These are phyloP conservation scores for Nansenia antarctica DNA, from an alignment of 2,113 vertebrate genomes.

Conservation along the genomic window DNA sequence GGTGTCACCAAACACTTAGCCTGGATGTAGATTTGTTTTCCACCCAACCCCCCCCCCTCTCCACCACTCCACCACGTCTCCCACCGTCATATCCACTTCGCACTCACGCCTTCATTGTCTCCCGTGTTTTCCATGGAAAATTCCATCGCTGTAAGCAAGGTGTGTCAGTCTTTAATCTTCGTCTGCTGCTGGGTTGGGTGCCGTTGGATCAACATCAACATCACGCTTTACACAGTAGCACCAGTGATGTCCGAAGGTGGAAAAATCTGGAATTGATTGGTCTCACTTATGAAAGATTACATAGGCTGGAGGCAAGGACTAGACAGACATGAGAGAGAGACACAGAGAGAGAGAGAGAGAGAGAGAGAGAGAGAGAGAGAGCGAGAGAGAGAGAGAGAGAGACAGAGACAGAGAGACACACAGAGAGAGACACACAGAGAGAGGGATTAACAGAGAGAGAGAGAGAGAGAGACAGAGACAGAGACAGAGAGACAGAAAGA, in stretches of 20 bases:
- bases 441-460: conserved; percentile 6
- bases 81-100: background rate
- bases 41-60: background rate
- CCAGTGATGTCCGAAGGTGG: background rate
- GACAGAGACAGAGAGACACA: conserved; percentile 30
- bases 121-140: too few relatives aligned
- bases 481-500: conserved; percentile 13
- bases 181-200: background rate
- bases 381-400: conserved; percentile 10
- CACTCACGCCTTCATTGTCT: background rate
- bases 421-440: conserved; percentile 8
- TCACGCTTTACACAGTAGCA: background rate
- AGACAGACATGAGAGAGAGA: conserved; percentile 21
- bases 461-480: conserved; percentile 22
- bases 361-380: conserved; percentile 11
- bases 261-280: background rate
- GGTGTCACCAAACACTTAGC: background rate
- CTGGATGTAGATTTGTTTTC: background rate
- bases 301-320: conserved; percentile 26
- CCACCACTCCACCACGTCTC: background rate
- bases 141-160: background rate
- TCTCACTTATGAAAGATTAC: conserved; percentile 55
- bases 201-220: too few relatives aligned
- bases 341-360: conserved; percentile 10
- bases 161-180: background rate